Evolutionary conservation across 2,113 vertebrate genomes (phyloP).

Genomic region (Pyxicephalus adspersus): DNA sequence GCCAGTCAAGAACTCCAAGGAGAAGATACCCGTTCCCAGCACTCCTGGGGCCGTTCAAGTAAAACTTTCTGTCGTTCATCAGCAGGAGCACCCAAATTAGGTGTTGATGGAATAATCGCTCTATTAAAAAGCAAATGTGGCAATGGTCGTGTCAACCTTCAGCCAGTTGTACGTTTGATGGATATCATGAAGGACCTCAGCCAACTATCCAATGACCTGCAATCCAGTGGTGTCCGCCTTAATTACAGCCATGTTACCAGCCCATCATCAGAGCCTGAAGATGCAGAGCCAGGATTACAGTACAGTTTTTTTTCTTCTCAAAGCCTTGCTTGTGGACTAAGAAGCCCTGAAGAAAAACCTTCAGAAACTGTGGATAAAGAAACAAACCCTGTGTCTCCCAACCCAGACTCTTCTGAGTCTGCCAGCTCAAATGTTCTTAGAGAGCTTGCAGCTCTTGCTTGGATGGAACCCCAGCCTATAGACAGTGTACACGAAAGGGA

Average conservation of each 20-base stretch:
- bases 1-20: constrained; percentile 29
- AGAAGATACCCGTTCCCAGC: constrained; percentile 17
- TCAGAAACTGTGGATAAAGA: constrained; percentile 66
- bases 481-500: constrained; percentile 48
- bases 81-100: constrained; percentile 68
- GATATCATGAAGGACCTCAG: constrained; percentile 89
- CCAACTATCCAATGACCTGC: constrained; percentile 86
- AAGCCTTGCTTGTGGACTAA: constrained; percentile 88
- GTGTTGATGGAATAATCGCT: constrained; percentile 68
- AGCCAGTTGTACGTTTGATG: constrained; percentile 78
- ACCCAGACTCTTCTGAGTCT: constrained; percentile 75
- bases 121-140: constrained; percentile 73
- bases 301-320: constrained; percentile 86
- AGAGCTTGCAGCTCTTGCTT: constrained; percentile 76
- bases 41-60: constrained; percentile 57
- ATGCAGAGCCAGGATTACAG: constrained; percentile 78
- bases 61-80: constrained; percentile 71
- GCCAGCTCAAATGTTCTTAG: constrained; percentile 76
- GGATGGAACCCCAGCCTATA: constrained; percentile 74
- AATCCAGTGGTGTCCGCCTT: constrained; percentile 84
- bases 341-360: constrained; percentile 81
- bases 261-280: constrained; percentile 64
- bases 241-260: constrained; percentile 76
- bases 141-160: constrained; percentile 79
- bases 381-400: constrained; percentile 65